Evolutionary conservation across 1,140 invertebrate species (phyloP).

Genomic region (Bombus haemorrhoidalis): DNA sequence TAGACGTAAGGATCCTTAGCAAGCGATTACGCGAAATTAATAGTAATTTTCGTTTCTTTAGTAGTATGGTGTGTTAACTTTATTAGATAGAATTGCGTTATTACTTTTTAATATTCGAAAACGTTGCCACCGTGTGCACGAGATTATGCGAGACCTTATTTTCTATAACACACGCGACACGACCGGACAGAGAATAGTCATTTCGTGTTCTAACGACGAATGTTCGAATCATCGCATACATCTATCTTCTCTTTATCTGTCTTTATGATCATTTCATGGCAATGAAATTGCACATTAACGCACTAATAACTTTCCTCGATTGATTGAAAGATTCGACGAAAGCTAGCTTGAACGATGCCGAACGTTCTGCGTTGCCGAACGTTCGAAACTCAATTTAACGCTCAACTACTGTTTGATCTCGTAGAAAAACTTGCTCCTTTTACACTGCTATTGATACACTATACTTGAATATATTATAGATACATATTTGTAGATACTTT

Average conservation of each 20-base stretch:
- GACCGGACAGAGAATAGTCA: background rate
- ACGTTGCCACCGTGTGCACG: background rate
- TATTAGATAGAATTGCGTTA: background rate
- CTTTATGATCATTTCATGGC: background rate
- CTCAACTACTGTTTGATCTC: slow-evolving; percentile 28
- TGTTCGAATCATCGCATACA: background rate
- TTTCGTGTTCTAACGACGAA: background rate
- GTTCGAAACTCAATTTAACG: slow-evolving; percentile 7
- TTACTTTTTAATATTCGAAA: background rate
- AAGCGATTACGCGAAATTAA: background rate
- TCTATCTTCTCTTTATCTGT: background rate
- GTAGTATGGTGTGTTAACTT: background rate
- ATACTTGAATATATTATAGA: background rate
- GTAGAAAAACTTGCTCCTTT: slow-evolving; percentile 3
- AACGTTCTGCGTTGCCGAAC: background rate
- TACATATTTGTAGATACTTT: background rate
- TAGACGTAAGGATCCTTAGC: background rate
- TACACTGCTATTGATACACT: background rate
- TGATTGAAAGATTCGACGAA: background rate
- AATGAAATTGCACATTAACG: slow-evolving; percentile 13
- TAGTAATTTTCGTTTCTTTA: background rate
- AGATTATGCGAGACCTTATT: background rate
- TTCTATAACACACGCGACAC: background rate
- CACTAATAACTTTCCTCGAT: background rate
- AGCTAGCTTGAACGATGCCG: slow-evolving; percentile 1